Evolutionary conservation across 2,888 invertebrate species (phyloP), one percentile per base, ranked within the genome.

Genomic region (Escarpia spicata): DNA sequence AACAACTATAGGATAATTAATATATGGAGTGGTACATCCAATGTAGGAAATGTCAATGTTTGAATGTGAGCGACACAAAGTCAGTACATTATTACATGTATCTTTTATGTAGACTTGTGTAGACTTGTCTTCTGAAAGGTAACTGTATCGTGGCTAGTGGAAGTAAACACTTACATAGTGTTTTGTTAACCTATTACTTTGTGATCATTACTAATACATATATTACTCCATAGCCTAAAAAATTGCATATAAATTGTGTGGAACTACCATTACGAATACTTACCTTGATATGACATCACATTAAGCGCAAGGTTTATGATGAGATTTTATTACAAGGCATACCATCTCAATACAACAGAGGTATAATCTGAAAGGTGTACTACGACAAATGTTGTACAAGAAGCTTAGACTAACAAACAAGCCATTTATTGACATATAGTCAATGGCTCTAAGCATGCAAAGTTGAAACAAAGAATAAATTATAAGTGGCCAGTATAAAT

Each of bases 241-340:
- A 75, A 75, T 6, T 26, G 19, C 75, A 75, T 26, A 75, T 75
- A 75, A 75, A 19, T 75, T 75, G 75, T 75, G 75, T 75, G 75
- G 75, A 75, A 15, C 75, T 75, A 75, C 19, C n/a, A n/a, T 75
- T 75, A n/a, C 26, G 15, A 75, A 75, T 26, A 75, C 75, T 75
- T 75, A 75, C 75, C 75, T 26, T 75, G 75, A 75, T 2, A 75
- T 75, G n/a, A 75, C 26, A 26, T n/a, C 75, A n/a, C 15, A 6
- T 6, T 75, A 75, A 75, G 3, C 0, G n/a, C 52, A 15, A 6
- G 19, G 75, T 75, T 75, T 75, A 75, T 75, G 75, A 75, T 75
- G 75, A 75, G 75, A n/a, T 75, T 75, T 75, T 75, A 75, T 75
- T 75, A 75, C 75, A 75, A 75, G 75, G 75, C 75, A 75, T 75